Percentiles rank a stretch among this genome's conserved stretches.
Evolutionary conservation across 2,888 invertebrate genomes (phyloP).

Genomic region (Hirtodrosophila cameraria): DNA sequence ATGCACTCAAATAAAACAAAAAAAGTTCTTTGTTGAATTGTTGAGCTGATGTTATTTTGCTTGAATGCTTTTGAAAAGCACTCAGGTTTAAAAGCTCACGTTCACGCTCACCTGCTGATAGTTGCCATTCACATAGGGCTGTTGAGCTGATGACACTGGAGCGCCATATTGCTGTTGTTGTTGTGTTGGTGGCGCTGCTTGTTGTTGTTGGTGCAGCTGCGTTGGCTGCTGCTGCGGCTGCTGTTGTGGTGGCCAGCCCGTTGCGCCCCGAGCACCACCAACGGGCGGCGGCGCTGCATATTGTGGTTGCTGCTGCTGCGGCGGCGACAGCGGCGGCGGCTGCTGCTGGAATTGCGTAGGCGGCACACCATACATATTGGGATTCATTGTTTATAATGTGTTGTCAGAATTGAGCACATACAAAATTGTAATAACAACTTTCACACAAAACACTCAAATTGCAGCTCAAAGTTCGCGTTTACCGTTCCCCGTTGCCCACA

Average conservation of each 20-base stretch:
- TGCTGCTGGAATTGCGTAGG: slow-evolving; percentile 77
- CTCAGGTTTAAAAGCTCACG: slow-evolving; percentile 1
- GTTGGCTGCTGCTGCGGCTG: slow-evolving; percentile 46
- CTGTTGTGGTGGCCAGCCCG: slow-evolving; percentile 60
- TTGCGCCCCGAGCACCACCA: slow-evolving; percentile 38
- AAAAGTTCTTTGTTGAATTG: too few species aligned
- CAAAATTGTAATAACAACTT: slow-evolving; percentile 58
- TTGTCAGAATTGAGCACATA: slow-evolving; percentile 38
- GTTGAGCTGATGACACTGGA: slow-evolving; percentile 66
- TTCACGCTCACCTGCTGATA: slow-evolving; percentile 81
- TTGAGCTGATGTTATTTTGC: slow-evolving; percentile 47
- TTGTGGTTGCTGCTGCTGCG: slow-evolving; percentile 44
- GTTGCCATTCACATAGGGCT: slow-evolving; percentile 81
- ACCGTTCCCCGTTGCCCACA: slow-evolving; percentile 21
- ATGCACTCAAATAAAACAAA: too few species aligned
- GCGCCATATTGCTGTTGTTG: slow-evolving; percentile 64
- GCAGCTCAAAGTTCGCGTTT: slow-evolving; percentile 72
- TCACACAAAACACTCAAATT: slow-evolving; percentile 55
- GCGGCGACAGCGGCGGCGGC: slow-evolving; percentile 40
- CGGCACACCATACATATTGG: slow-evolving; percentile 82
- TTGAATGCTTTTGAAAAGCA: neutral
- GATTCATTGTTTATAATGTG: slow-evolving; percentile 64
- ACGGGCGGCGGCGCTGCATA: slow-evolving; percentile 60
- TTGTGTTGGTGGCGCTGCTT: slow-evolving; percentile 36
- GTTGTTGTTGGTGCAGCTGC: slow-evolving; percentile 51